Base-by-base conservation (phyloP, 2,888 invertebrate genomes). In the Drosophila hamatofila region DNA sequence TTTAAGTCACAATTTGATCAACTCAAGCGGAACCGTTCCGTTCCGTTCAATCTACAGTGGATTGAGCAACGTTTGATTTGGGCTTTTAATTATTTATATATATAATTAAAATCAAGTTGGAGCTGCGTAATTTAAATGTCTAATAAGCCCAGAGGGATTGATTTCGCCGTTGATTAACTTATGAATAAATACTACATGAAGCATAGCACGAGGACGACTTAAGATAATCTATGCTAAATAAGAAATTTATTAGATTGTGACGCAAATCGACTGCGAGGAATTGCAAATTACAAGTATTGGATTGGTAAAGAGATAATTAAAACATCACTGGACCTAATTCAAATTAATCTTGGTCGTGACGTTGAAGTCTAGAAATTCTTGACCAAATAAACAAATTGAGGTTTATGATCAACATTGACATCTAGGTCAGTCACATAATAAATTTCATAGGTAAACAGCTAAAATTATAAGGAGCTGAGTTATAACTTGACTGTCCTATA, bases 171-270 rank as follows among this genome's bases (percentile, higher is more conserved):
- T 30, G 49, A 30, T 49, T 49, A 49, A 30, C 14, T 33, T 49
- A 33, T 49, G 30, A 49, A 33, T 49, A 49, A 49, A 49, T 33
- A 30, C 0, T 49, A 30, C n/a, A 18, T 48, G 27, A 18, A 48
- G 46, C 48, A 27, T 11, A 48, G n/a, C 27, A 46, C 46, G 48
- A 30, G 49, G 49, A 49, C 18, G 18, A 30, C 12, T 12, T 18
- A 18, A 18, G 18, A 9, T 11, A 27, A n/a, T 48, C 25, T 27
- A 25, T 48, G n/a, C 25, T 12, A 27, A 48, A 1, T 27, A 2
- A 14, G 12, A 30, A 30, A 49, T 18, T 18, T 14, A 49, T 48
- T 48, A 18, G 8, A 18, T 8, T 30, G 12, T 14, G 30, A 18
- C n/a, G 27, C 7, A 18, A 30, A 18, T 30, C 30, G 12, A 18